Percentiles rank a stretch among this genome's conserved stretches.
Conservation (phyloP, 2,113 vertebrate genomes). For the Pterophyllum scalare region DNA sequence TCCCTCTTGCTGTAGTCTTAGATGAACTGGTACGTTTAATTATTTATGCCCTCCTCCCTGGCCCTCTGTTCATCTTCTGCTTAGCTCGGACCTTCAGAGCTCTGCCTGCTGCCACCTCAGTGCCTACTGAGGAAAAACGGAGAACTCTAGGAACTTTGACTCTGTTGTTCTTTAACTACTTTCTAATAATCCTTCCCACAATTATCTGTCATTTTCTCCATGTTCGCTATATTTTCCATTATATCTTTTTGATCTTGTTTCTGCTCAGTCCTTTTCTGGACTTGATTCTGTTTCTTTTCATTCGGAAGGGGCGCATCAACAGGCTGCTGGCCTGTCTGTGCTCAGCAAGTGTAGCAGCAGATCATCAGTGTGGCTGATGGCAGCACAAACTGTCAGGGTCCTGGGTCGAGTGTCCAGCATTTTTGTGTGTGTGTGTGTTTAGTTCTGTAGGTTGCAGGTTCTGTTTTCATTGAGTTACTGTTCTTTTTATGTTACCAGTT, state of each 20-base stretch:
- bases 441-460: too few species aligned
- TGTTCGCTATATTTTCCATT: too few species aligned
- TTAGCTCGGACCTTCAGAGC: background rate
- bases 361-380: background rate
- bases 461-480: too few species aligned
- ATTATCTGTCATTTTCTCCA: background rate
- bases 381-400: background rate
- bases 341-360: background rate
- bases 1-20: background rate
- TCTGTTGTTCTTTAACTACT: background rate
- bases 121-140: background rate
- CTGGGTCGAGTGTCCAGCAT: too few species aligned
- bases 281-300: background rate
- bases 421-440: too few species aligned
- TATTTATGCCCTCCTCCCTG: background rate
- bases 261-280: background rate
- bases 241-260: background rate
- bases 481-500: too few species aligned
- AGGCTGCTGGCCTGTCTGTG: background rate
- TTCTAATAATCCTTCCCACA: background rate
- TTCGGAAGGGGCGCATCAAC: background rate
- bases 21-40: background rate
- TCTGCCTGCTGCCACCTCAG: background rate
- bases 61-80: background rate
- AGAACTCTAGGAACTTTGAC: background rate